Evolutionary conservation across 2,113 vertebrate species (phyloP).

Genomic region (Rhinoptilus africanus): DNA sequence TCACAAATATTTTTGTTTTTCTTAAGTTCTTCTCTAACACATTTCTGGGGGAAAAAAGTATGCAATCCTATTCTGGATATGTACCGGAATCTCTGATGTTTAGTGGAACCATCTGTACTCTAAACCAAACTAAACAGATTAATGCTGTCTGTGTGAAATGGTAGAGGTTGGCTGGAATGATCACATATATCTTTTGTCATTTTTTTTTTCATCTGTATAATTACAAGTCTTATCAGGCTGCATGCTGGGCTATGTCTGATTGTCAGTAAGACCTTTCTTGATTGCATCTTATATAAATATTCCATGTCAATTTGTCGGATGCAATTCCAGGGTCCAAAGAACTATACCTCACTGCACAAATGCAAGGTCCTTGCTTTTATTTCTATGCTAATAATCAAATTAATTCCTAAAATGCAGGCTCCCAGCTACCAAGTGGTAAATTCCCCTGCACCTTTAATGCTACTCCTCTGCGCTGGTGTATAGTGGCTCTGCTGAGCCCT

Average conservation of each 20-base stretch:
- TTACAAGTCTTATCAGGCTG: constrained; percentile 23
- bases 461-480: not conserved
- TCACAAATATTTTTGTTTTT: not conserved
- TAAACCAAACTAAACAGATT: not conserved
- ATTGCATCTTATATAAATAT: constrained; percentile 32
- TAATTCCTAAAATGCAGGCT: not conserved
- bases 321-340: not conserved
- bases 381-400: not conserved
- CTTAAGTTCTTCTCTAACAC: not conserved
- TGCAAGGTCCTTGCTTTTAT: not conserved
- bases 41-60: not conserved
- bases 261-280: constrained; percentile 37
- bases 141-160: not conserved
- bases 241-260: constrained; percentile 37
- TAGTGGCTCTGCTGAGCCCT: not conserved
- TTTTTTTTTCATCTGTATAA: not conserved
- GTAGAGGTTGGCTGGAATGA: not conserved
- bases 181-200: not conserved
- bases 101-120: not conserved
- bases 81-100: not conserved
- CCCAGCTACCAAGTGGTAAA: not conserved
- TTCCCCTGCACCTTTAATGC: not conserved
- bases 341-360: not conserved
- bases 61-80: not conserved
- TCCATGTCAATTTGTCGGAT: not conserved